These are phyloP conservation scores for Spicauda simplicius DNA, from an alignment of 2,888 invertebrate species.

Conservation along the genomic window DNA sequence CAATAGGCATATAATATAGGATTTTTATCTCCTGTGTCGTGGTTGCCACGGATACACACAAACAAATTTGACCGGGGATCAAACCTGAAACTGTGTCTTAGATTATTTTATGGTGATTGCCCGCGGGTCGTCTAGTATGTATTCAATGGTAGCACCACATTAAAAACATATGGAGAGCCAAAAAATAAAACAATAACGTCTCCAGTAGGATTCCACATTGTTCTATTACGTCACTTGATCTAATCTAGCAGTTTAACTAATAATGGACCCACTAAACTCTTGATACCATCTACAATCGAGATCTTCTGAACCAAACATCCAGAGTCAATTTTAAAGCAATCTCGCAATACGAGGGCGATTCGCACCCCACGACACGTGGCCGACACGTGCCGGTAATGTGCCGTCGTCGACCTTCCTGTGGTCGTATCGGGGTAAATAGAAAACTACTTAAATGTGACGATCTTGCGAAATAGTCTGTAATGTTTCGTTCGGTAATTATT, in stretches of 20 bases:
- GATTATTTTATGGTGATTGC: too few species aligned
- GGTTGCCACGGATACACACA: too few species aligned
- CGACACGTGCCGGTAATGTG: constrained; percentile 58
- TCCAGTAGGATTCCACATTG: too few species aligned
- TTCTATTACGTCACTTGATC: not conserved
- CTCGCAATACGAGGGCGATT: constrained; percentile 60
- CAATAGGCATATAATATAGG: too few species aligned
- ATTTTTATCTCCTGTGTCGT: too few species aligned
- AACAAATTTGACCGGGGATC: too few species aligned
- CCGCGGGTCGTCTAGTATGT: too few species aligned
- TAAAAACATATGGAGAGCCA: too few species aligned
- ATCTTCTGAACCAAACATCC: constrained; percentile 23
- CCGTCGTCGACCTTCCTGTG: constrained; percentile 52
- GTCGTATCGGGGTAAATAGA: constrained; percentile 58
- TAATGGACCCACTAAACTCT: constrained; percentile 27
- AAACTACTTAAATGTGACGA: constrained; percentile 56
- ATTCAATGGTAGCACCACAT: too few species aligned
- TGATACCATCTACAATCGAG: constrained; percentile 19
- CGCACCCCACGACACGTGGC: constrained; percentile 53
- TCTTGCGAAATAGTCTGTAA: constrained; percentile 3
- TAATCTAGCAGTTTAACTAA: constrained; percentile 5
- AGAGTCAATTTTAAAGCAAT: constrained; percentile 53
- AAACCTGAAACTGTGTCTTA: too few species aligned
- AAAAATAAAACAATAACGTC: too few species aligned
- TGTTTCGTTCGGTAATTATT: not conserved